Percentiles rank a stretch among this genome's conserved stretches.
Conservation (phyloP, 2,888 invertebrate genomes). For the Agriotes lineatus region DNA sequence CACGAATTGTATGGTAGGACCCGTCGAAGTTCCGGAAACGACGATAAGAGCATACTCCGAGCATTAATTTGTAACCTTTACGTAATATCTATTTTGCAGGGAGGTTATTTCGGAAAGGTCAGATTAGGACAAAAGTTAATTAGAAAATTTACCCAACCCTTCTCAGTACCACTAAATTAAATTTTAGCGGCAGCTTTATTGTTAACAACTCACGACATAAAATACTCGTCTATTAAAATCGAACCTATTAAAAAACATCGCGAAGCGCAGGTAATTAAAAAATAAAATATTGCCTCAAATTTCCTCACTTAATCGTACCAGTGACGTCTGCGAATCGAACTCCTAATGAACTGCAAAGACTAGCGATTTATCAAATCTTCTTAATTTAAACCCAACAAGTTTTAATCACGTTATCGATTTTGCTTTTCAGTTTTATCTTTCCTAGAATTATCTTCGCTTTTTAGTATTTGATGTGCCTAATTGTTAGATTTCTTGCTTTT, state of each 20-base stretch:
- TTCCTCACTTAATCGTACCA: not conserved
- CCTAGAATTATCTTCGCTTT: too few relatives aligned
- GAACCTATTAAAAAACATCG: conserved; percentile 11
- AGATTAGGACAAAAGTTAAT: conserved; percentile 39
- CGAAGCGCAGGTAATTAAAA: conserved; percentile 12
- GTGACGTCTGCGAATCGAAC: not conserved
- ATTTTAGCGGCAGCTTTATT: conserved; percentile 27
- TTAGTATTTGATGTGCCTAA: too few relatives aligned
- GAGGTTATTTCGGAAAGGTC: conserved; percentile 11
- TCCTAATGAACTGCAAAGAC: conserved; percentile 3
- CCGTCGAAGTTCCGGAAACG: conserved; percentile 3
- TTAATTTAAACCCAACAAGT: not conserved
- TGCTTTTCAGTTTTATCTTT: not conserved
- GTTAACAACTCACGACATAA: conserved; percentile 15
- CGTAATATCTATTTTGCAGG: conserved; percentile 10
- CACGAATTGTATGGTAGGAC: not conserved
- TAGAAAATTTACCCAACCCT: conserved; percentile 31
- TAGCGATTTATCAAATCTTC: conserved; percentile 7
- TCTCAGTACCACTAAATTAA: conserved; percentile 22
- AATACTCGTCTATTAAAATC: conserved; percentile 21
- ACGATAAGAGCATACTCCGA: not conserved
- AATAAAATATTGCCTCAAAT: conserved; percentile 12
- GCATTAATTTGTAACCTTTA: conserved; percentile 26
- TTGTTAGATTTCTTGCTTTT: too few relatives aligned
- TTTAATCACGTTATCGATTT: conserved; percentile 1